Evolutionary conservation across 2,113 vertebrate genomes (phyloP).

Genomic region (Panthera leo): DNA sequence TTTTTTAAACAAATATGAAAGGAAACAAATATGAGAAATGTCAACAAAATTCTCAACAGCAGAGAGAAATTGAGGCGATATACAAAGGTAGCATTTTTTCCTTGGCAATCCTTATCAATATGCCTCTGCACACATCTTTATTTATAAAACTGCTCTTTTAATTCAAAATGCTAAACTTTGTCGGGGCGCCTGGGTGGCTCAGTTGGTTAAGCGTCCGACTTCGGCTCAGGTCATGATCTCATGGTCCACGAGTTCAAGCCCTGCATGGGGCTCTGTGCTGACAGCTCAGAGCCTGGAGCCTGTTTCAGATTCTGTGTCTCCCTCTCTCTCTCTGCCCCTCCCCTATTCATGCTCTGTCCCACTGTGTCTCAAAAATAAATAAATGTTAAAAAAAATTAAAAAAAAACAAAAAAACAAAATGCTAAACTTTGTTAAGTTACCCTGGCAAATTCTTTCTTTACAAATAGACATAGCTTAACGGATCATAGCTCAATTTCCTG

Average conservation of each 20-base stretch:
- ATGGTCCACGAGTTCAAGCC: too few relatives aligned
- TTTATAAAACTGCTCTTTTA: not conserved
- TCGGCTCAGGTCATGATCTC: too few relatives aligned
- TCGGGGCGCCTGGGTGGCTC: too few relatives aligned
- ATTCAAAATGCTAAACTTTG: not conserved
- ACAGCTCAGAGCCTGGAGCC: too few relatives aligned
- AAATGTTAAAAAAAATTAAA: too few relatives aligned
- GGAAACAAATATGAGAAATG: not conserved
- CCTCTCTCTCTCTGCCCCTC: too few relatives aligned
- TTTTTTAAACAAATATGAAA: not conserved
- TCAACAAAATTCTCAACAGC: not conserved
- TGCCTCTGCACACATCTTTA: not conserved
- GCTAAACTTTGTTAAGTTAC: not conserved
- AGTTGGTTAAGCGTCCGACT: too few relatives aligned
- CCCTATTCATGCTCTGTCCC: too few relatives aligned
- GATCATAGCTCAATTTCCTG: not conserved
- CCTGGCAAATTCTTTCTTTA: not conserved
- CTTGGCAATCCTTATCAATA: not conserved
- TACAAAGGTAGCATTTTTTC: not conserved
- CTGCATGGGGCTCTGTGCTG: too few relatives aligned
- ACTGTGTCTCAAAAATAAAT: too few relatives aligned
- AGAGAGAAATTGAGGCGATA: not conserved
- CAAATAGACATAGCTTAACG: conserved; percentile 35
- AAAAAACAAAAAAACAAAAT: not conserved
- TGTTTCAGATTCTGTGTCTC: too few relatives aligned